phyloP scores from a whole-genome alignment of 2,888 invertebrate genomes.

The Cerceris ruficornis region DNA sequence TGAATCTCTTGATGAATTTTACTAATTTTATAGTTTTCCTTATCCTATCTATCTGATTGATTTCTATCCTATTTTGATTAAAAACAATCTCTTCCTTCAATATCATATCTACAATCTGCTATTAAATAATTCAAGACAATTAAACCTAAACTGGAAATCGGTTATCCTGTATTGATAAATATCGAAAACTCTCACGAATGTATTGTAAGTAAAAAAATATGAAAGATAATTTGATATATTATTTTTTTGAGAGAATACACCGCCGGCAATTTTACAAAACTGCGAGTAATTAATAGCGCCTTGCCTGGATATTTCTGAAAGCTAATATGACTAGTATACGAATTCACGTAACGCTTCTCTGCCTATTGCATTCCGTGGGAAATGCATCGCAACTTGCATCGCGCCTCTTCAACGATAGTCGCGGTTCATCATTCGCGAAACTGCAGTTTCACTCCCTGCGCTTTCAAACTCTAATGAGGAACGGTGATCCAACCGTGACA shows the following conservation, averaged over 20 bases:
- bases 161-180: no score
- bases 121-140: no score
- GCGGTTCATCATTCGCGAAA: conserved; percentile 26
- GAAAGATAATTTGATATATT: neutral
- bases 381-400: conserved; percentile 24
- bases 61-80: no score
- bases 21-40: neutral
- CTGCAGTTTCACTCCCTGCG: conserved; percentile 14
- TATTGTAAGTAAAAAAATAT: no score
- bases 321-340: conserved; percentile 4
- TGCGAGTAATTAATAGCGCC: no score
- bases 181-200: no score
- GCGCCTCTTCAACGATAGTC: conserved; percentile 21
- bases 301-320: no score
- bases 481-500: conserved; percentile 21
- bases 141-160: no score
- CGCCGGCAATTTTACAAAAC: no score
- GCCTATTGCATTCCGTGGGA: conserved; percentile 1
- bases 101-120: no score
- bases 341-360: neutral
- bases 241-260: neutral
- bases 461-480: conserved; percentile 38
- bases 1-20: neutral
- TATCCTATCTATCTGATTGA: neutral
- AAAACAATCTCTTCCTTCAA: no score